Evolutionary conservation across 2,113 vertebrate genomes (phyloP).

Genomic region (Sterrhoptilus dennistouni): DNA sequence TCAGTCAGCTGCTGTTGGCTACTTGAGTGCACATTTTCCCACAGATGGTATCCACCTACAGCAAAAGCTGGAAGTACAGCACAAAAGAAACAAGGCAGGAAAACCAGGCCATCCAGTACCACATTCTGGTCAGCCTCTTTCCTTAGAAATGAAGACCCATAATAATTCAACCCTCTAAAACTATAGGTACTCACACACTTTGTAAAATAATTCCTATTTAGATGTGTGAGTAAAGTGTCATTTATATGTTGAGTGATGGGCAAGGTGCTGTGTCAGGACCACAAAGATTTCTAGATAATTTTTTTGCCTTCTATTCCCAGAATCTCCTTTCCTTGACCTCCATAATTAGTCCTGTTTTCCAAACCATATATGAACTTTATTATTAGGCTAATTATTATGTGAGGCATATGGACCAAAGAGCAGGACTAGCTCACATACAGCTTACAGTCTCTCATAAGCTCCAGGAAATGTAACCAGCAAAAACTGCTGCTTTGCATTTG

Average conservation of each 20-base stretch:
- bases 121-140: neutral
- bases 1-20: conserved; percentile 19
- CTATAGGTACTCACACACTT: neutral
- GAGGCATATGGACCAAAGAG: neutral
- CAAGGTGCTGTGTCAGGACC: neutral
- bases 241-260: neutral
- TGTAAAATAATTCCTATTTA: neutral
- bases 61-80: neutral
- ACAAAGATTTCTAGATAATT: neutral
- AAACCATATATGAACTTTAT: neutral
- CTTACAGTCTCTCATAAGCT: neutral
- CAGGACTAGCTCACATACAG: neutral
- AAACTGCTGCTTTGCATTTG: neutral
- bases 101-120: neutral
- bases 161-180: neutral
- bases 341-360: neutral
- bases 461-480: neutral
- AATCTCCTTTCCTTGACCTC: neutral
- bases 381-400: neutral
- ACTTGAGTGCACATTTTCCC: conserved; percentile 27
- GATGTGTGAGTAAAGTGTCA: neutral
- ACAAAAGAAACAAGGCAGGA: neutral
- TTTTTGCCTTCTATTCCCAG: neutral
- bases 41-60: conserved; percentile 52
- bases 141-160: neutral